Conservation (phyloP, 2,797 vertebrate species). For the Falco cherrug region DNA sequence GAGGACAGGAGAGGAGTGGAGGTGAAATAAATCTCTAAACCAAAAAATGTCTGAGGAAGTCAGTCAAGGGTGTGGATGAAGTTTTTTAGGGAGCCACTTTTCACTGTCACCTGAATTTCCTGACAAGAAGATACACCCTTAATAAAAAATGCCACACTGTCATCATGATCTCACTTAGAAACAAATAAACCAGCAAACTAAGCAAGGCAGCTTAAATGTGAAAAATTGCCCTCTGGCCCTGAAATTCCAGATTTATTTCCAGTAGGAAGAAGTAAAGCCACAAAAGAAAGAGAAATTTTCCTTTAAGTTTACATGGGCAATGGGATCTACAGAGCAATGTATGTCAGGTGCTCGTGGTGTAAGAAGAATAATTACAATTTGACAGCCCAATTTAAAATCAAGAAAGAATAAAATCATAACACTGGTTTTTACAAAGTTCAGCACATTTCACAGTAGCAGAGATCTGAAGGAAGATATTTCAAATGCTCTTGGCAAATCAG, state of each 20-base stretch:
- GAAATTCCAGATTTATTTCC: constrained; percentile 44
- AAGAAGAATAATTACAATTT: neutral
- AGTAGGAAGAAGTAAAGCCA: constrained; percentile 41
- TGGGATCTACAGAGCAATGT: neutral
- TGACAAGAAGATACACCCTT: neutral
- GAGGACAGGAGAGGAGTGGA: neutral
- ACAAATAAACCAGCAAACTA: constrained; percentile 34
- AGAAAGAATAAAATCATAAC: neutral
- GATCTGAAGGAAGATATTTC: neutral
- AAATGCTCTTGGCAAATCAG: neutral
- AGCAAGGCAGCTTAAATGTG: constrained; percentile 16
- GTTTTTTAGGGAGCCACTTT: constrained; percentile 6
- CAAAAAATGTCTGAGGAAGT: neutral
- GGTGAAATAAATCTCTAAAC: neutral
- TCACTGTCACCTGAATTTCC: neutral
- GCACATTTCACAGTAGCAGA: neutral
- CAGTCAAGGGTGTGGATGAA: neutral
- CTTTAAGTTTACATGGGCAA: constrained; percentile 27
- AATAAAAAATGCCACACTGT: constrained; percentile 38
- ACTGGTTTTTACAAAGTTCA: neutral
- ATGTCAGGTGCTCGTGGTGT: neutral
- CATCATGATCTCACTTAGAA: constrained; percentile 5
- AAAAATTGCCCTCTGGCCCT: constrained; percentile 26
- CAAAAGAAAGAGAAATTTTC: constrained; percentile 19
- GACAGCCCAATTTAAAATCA: neutral